Evolutionary conservation across 1,140 invertebrate genomes (phyloP).

Genomic region (Ceratosolen fusciceps): DNA sequence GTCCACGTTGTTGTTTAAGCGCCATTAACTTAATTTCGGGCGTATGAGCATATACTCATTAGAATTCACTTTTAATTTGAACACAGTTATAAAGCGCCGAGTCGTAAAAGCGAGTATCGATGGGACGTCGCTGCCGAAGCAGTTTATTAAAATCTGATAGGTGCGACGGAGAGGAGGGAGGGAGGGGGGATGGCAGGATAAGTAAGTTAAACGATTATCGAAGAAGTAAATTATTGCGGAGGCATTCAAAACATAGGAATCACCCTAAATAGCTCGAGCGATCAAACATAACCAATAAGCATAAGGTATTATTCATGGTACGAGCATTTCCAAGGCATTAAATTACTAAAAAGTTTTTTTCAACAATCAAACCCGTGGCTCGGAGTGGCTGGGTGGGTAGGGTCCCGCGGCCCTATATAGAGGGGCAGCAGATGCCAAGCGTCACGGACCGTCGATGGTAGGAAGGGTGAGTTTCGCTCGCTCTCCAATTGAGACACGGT

Average conservation of each 20-base stretch:
- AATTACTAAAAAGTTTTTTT: neutral
- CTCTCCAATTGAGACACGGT: conserved; percentile 68
- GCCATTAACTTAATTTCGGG: too few species aligned
- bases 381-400: neutral
- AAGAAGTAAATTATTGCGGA: neutral
- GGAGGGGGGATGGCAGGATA: too few species aligned
- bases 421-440: conserved; percentile 69
- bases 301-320: neutral
- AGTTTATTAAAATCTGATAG: too few species aligned
- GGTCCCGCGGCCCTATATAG: conserved; percentile 28
- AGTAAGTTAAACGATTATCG: neutral
- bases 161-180: too few species aligned
- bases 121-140: too few species aligned
- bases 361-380: neutral
- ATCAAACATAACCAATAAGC: neutral
- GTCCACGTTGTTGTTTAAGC: too few species aligned
- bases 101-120: too few species aligned
- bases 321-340: neutral
- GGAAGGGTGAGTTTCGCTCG: conserved; percentile 59
- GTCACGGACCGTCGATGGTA: conserved; percentile 70
- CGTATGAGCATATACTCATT: too few species aligned
- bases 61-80: too few species aligned
- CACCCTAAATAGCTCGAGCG: too few species aligned
- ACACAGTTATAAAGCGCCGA: too few species aligned
- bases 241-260: too few species aligned